phyloP scores from a whole-genome alignment of 1,140 invertebrate genomes.

The Orius insidiosus region DNA sequence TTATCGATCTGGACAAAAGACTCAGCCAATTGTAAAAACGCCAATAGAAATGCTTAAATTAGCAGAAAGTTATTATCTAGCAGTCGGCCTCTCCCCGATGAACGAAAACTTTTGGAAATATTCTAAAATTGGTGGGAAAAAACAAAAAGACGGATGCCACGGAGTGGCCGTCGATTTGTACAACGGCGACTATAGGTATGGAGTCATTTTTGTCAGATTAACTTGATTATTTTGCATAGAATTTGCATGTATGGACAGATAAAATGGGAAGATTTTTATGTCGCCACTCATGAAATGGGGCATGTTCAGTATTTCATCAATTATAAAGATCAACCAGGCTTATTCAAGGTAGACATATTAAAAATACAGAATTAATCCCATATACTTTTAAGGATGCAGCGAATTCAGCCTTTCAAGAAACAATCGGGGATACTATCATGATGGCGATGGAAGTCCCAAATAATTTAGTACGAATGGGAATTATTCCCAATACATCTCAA shows the following conservation, averaged over 20 bases:
- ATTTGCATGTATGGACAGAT: conserved; percentile 40
- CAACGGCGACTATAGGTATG: conserved; percentile 42
- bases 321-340: conserved; percentile 41
- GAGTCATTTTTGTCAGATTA: too few species aligned
- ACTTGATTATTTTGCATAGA: too few species aligned
- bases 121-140: conserved; percentile 29
- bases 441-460: conserved; percentile 38
- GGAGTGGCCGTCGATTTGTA: conserved; percentile 54
- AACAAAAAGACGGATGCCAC: conserved; percentile 31
- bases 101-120: conserved; percentile 37
- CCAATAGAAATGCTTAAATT: conserved; percentile 35
- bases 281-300: conserved; percentile 63
- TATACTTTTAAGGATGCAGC: conserved; percentile 40
- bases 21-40: conserved; percentile 38
- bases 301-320: conserved; percentile 63
- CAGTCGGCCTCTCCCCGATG: conserved; percentile 39
- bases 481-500: conserved; percentile 29
- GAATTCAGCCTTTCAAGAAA: conserved; percentile 57
- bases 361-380: neutral
- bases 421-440: conserved; percentile 53
- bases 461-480: conserved; percentile 42
- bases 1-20: conserved; percentile 24
- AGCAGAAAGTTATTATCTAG: conserved; percentile 45
- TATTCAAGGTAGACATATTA: conserved; percentile 37
- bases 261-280: conserved; percentile 43